Percentiles rank a stretch among this genome's conserved stretches.
These are phyloP conservation scores for Rotaria socialis DNA, from an alignment of 2,888 invertebrate species.

Conservation along the genomic window DNA sequence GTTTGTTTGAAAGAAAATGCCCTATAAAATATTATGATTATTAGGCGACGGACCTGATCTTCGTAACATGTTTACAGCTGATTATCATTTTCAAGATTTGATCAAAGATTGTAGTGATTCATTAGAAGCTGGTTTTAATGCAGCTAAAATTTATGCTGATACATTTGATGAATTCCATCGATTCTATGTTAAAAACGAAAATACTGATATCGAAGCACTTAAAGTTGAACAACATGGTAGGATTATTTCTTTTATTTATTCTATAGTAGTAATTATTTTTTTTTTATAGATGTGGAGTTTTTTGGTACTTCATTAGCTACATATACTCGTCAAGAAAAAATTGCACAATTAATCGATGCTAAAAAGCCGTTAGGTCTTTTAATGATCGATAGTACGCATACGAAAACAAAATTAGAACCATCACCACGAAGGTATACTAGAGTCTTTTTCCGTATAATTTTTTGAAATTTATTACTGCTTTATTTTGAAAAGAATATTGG, in stretches of 20 bases:
- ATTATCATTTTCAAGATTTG: slow-evolving; percentile 64
- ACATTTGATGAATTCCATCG: slow-evolving; percentile 68
- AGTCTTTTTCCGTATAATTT: too few species aligned
- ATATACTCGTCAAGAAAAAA: slow-evolving; percentile 69
- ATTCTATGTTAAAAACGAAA: slow-evolving; percentile 70
- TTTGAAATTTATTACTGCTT: too few species aligned
- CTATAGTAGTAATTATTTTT: background rate
- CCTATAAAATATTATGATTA: background rate
- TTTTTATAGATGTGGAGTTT: slow-evolving; percentile 62
- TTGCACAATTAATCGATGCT: slow-evolving; percentile 68
- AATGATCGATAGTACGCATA: slow-evolving; percentile 68
- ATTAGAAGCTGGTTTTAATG: slow-evolving; percentile 66
- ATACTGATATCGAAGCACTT: slow-evolving; percentile 67
- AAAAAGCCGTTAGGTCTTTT: slow-evolving; percentile 72
- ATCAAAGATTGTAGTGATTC: slow-evolving; percentile 61
- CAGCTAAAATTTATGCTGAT: slow-evolving; percentile 66
- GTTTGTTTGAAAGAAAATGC: background rate
- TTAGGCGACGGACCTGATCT: slow-evolving; percentile 69
- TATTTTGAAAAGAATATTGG: slow-evolving; percentile 31
- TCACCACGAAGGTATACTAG: slow-evolving; percentile 69
- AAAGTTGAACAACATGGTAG: slow-evolving; percentile 65
- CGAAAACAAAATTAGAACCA: slow-evolving; percentile 71
- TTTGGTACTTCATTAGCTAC: slow-evolving; percentile 69
- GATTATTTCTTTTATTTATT: slow-evolving; percentile 7
- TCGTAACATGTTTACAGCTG: slow-evolving; percentile 69